Conservation (phyloP, 1,140 invertebrate species). For the Pogonus chalceus region DNA sequence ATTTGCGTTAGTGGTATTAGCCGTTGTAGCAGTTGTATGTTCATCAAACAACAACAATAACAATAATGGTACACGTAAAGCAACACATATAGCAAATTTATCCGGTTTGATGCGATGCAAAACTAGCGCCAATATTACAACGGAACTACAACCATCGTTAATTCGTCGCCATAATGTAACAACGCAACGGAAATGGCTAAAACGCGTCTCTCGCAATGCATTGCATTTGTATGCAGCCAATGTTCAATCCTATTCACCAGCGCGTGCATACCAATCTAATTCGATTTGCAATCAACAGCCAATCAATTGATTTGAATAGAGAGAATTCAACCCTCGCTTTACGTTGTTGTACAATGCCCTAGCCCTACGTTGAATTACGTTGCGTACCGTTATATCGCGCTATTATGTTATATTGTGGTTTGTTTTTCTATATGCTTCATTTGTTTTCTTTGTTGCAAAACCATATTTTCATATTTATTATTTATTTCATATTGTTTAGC, state of each 20-base stretch:
- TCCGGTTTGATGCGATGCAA: too few relatives aligned
- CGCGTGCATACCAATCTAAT: slow-evolving; percentile 43
- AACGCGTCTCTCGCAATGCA: background rate
- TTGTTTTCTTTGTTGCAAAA: too few relatives aligned
- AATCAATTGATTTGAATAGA: slow-evolving; percentile 48
- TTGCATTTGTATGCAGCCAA: slow-evolving; percentile 23
- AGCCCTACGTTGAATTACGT: too few relatives aligned
- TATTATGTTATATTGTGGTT: too few relatives aligned
- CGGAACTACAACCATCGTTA: background rate
- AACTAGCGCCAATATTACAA: background rate
- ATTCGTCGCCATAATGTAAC: background rate
- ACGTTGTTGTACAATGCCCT: background rate
- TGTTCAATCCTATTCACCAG: slow-evolving; percentile 19
- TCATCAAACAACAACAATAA: too few relatives aligned
- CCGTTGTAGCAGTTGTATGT: too few relatives aligned
- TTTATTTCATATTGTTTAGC: too few relatives aligned
- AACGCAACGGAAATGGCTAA: background rate
- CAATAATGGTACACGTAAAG: too few relatives aligned
- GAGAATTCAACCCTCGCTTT: slow-evolving; percentile 18
- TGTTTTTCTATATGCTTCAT: too few relatives aligned
- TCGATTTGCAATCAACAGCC: slow-evolving; percentile 50
- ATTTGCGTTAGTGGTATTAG: too few relatives aligned
- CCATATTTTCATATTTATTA: too few relatives aligned
- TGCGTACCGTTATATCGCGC: too few relatives aligned
- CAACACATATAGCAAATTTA: background rate